Percentiles rank a stretch among this genome's conserved stretches.
Evolutionary conservation across 2,797 vertebrate genomes (phyloP).

Genomic region (Neosilurus mollespiculum): DNA sequence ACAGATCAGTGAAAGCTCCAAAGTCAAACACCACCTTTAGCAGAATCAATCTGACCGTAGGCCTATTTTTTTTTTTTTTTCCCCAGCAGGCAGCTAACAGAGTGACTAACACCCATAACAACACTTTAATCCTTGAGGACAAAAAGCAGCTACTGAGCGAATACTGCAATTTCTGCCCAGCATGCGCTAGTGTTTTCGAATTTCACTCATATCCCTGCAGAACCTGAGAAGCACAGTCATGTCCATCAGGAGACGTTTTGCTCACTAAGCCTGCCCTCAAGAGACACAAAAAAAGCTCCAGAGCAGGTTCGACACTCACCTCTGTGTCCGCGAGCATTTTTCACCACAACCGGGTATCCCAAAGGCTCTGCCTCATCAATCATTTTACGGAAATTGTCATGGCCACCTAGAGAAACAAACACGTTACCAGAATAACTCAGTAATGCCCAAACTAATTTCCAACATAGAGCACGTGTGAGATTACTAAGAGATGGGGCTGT

Average conservation of each 20-base stretch:
- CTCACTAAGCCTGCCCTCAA: background rate
- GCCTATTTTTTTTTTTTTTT: background rate
- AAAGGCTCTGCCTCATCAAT: constrained; percentile 89
- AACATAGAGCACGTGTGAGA: constrained; percentile 27
- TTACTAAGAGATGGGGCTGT: background rate
- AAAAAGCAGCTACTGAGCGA: background rate
- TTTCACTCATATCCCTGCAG: background rate
- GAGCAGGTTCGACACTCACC: constrained; percentile 68
- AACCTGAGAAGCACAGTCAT: constrained; percentile 17
- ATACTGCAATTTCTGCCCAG: constrained; percentile 3
- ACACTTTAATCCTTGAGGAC: background rate
- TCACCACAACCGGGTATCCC: constrained; percentile 90
- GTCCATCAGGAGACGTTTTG: background rate
- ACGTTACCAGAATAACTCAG: constrained; percentile 19
- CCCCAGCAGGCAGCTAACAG: background rate
- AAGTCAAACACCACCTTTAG: background rate
- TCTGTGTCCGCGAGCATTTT: constrained; percentile 89
- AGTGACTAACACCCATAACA: background rate
- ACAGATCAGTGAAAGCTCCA: background rate
- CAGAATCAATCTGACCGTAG: background rate
- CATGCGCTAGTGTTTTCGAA: background rate
- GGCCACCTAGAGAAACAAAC: constrained; percentile 75
- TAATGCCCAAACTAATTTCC: constrained; percentile 36
- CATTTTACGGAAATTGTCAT: constrained; percentile 92
- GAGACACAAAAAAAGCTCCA: background rate